Conservation (phyloP, 2,888 invertebrate species). For the Drosophila monieri region DNA sequence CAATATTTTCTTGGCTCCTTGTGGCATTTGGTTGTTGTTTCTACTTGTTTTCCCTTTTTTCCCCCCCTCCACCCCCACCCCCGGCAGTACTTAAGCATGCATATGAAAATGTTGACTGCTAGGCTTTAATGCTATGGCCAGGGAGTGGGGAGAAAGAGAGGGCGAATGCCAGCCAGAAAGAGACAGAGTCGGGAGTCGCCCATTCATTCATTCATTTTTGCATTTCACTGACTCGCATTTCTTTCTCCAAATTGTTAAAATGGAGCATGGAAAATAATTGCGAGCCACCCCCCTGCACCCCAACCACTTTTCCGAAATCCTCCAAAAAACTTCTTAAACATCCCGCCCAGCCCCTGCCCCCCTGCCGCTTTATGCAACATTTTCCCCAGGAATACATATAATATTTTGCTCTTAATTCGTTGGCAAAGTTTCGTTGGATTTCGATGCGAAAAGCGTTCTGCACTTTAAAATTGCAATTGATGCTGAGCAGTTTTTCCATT, state of each 20-base stretch:
- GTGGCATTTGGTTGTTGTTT: conserved; percentile 48
- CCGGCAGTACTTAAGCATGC: conserved; percentile 65
- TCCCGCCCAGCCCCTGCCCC: not conserved
- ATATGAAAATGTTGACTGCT: conserved; percentile 53
- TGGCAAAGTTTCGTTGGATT: conserved; percentile 37
- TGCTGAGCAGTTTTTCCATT: conserved; percentile 21
- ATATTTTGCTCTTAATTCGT: conserved; percentile 45
- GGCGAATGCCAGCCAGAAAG: not conserved
- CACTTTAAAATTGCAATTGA: conserved; percentile 41
- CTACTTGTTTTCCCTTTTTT: conserved; percentile 15
- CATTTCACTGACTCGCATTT: conserved; percentile 55
- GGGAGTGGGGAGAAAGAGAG: not conserved
- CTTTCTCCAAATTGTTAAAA: conserved; percentile 64
- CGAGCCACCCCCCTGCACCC: conserved; percentile 35
- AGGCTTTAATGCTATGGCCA: conserved; percentile 38
- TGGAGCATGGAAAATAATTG: conserved; percentile 75
- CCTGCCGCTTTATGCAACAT: conserved; percentile 37
- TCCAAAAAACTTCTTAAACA: conserved; percentile 1
- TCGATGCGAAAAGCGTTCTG: not conserved
- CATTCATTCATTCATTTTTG: conserved; percentile 52
- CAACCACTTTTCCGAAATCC: not conserved
- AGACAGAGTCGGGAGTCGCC: conserved; percentile 17
- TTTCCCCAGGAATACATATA: conserved; percentile 35
- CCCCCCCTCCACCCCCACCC: conserved; percentile 6
- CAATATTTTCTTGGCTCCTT: conserved; percentile 65